Percentiles rank a stretch among this genome's conserved stretches.
phyloP scores from a whole-genome alignment of 2,113 vertebrate species.

The Scopus umbretta region DNA sequence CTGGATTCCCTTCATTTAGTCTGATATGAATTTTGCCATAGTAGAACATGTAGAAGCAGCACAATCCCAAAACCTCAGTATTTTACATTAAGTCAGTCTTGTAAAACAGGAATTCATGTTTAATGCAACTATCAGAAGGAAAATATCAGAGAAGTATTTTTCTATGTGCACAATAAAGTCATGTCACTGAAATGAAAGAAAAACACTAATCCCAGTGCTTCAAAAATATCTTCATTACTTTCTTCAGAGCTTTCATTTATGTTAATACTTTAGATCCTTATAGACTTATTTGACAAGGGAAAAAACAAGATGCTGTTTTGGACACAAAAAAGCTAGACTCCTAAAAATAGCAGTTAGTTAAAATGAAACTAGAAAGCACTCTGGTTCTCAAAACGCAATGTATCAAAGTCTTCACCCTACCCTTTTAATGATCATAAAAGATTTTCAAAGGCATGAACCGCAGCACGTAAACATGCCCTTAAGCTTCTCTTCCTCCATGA shows the following conservation, averaged over 20 bases:
- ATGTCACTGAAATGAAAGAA: neutral
- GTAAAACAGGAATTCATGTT: neutral
- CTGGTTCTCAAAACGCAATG: neutral
- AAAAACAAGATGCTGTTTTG: neutral
- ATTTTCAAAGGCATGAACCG: conserved; percentile 14
- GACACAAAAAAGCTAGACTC: neutral
- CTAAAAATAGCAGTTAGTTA: neutral
- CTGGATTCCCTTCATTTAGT: neutral
- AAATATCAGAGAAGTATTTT: neutral
- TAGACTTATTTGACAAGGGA: neutral
- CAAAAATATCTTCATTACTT: neutral
- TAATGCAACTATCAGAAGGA: neutral
- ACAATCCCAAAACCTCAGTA: neutral
- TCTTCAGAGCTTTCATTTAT: neutral
- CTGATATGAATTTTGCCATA: neutral
- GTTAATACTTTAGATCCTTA: neutral
- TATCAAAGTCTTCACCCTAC: neutral
- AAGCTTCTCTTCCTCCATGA: neutral
- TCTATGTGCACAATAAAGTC: neutral
- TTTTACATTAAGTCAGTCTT: neutral
- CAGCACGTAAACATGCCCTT: neutral
- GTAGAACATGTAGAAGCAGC: neutral
- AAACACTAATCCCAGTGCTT: neutral
- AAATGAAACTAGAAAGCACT: neutral
- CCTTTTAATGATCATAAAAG: neutral